phyloP scores from a whole-genome alignment of 2,888 invertebrate species.

The Neuroscelio doddi region DNA sequence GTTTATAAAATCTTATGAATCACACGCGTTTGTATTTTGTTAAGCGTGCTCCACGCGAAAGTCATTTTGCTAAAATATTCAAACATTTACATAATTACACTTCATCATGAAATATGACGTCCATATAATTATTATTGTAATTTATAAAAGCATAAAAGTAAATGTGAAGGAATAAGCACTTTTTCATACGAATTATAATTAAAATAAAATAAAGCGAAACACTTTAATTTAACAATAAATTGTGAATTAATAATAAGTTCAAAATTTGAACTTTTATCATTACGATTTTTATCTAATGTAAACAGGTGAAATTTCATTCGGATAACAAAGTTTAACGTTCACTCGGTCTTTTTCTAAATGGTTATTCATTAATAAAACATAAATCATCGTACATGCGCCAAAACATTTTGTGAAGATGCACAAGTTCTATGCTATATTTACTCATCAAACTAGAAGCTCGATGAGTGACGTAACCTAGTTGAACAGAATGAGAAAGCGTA shows the following conservation, averaged over 20 bases:
- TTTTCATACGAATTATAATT: too few species aligned
- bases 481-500: slow-evolving; percentile 27
- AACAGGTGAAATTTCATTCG: too few species aligned
- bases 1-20: slow-evolving; percentile 16
- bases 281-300: too few species aligned
- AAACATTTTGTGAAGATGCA: slow-evolving; percentile 32
- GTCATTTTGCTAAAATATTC: slow-evolving; percentile 6
- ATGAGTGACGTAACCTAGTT: slow-evolving; percentile 44
- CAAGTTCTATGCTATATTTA: slow-evolving; percentile 40
- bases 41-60: slow-evolving; percentile 8
- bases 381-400: slow-evolving; percentile 38
- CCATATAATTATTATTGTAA: slow-evolving; percentile 10
- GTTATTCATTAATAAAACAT: slow-evolving; percentile 12
- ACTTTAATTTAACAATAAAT: too few species aligned
- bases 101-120: slow-evolving; percentile 3
- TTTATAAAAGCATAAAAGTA: slow-evolving; percentile 12
- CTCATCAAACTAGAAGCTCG: slow-evolving; percentile 25
- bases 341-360: too few species aligned
- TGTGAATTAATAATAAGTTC: too few species aligned
- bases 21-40: slow-evolving; percentile 1
- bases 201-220: too few species aligned
- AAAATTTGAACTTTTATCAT: too few species aligned
- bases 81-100: slow-evolving; percentile 20
- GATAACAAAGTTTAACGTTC: too few species aligned
- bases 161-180: too few species aligned